Evolutionary conservation across 2,888 invertebrate genomes (phyloP).

Genomic region (Nysson spinosus): DNA sequence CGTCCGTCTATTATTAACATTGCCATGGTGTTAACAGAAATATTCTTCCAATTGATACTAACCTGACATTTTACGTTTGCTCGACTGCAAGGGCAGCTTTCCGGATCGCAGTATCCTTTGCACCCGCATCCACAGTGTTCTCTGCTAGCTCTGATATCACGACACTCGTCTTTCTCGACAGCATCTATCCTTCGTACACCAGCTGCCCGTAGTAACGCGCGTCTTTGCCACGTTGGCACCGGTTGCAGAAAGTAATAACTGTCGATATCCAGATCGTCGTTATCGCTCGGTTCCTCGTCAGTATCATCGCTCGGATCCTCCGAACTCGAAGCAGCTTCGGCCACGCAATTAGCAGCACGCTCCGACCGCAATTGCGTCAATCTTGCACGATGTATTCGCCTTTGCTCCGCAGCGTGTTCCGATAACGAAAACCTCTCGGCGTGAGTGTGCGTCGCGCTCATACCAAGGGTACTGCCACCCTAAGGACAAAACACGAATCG

Average conservation of each 20-base stretch:
- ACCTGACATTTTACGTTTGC: slow-evolving; percentile 97
- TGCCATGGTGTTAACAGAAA: too few species aligned
- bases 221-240: slow-evolving; percentile 92
- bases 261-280: slow-evolving; percentile 91
- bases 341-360: slow-evolving; percentile 79
- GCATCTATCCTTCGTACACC: slow-evolving; percentile 96
- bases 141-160: slow-evolving; percentile 92
- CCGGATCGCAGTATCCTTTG: slow-evolving; percentile 95
- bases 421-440: slow-evolving; percentile 88
- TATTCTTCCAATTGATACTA: slow-evolving; percentile 35
- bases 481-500: slow-evolving; percentile 39
- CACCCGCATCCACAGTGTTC: slow-evolving; percentile 97
- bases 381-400: slow-evolving; percentile 90
- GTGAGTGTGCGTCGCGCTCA: slow-evolving; percentile 86
- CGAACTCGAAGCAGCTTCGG: slow-evolving; percentile 83
- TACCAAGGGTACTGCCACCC: slow-evolving; percentile 87
- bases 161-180: slow-evolving; percentile 95
- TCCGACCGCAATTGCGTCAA: slow-evolving; percentile 86
- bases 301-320: slow-evolving; percentile 87
- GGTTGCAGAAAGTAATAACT: slow-evolving; percentile 95
- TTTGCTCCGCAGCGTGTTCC: slow-evolving; percentile 93
- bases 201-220: slow-evolving; percentile 92
- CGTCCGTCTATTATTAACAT: neutral
- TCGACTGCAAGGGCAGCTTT: slow-evolving; percentile 95
- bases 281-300: slow-evolving; percentile 90